Percentiles rank a stretch among this genome's conserved stretches.
phyloP scores from a whole-genome alignment of 1,140 invertebrate genomes.

The Drosophila equinoxialis region DNA sequence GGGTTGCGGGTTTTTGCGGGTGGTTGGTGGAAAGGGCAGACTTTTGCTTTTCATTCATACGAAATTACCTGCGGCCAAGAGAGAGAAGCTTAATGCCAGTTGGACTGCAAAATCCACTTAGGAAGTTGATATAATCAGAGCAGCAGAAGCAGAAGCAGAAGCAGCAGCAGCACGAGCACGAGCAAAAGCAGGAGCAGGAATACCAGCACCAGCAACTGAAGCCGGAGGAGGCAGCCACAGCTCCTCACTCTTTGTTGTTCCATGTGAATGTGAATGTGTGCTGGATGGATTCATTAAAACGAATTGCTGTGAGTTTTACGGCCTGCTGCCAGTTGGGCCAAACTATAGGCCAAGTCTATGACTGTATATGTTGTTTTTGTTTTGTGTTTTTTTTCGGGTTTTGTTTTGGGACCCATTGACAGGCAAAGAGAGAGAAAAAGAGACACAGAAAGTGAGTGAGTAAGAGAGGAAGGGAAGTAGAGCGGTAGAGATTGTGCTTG shows the following conservation, averaged over 20 bases:
- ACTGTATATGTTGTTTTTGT: constrained; percentile 9
- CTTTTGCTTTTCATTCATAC: constrained; percentile 80
- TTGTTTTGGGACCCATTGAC: constrained; percentile 77
- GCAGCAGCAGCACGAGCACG: constrained; percentile 14
- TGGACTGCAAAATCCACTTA: constrained; percentile 81
- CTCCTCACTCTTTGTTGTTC: constrained; percentile 38
- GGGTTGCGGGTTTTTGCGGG: neutral
- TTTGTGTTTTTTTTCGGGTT: constrained; percentile 57
- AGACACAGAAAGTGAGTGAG: neutral
- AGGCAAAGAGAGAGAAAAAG: constrained; percentile 44
- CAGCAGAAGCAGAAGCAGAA: constrained; percentile 15
- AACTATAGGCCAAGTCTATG: constrained; percentile 37
- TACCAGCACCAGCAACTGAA: constrained; percentile 6
- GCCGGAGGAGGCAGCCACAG: constrained; percentile 1
- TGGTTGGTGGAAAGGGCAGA: constrained; percentile 30
- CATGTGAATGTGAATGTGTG: constrained; percentile 43
- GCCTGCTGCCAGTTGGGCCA: constrained; percentile 40
- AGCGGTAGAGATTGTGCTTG: constrained; percentile 27
- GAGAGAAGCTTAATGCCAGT: constrained; percentile 70
- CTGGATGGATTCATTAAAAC: constrained; percentile 80
- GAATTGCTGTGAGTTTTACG: constrained; percentile 75
- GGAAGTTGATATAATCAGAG: constrained; percentile 80
- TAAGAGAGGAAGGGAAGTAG: no score
- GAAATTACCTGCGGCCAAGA: constrained; percentile 81
- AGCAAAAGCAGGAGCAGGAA: constrained; percentile 3